Conservation (phyloP, 2,113 vertebrate species). For the Mastomys coucha region DNA sequence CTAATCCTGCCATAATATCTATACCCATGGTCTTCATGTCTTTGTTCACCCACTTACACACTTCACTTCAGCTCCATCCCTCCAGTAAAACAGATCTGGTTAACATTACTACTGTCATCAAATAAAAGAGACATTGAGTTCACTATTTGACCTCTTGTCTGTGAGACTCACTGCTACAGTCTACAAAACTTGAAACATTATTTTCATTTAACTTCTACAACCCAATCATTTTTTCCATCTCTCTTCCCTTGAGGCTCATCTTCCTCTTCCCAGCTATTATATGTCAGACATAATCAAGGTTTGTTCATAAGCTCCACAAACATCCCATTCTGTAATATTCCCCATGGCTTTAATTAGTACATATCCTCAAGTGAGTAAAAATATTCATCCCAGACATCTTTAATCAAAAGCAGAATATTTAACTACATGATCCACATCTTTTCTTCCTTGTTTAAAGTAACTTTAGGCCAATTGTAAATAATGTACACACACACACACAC, state of each 20-base stretch:
- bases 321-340: conserved; percentile 35
- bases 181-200: background rate
- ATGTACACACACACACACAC: background rate
- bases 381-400: background rate
- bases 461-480: background rate
- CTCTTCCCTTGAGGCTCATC: background rate
- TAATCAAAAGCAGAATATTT: conserved; percentile 11
- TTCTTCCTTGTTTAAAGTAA: conserved; percentile 17
- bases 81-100: background rate
- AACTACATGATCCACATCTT: background rate
- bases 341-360: background rate
- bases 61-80: background rate
- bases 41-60: background rate
- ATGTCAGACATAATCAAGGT: conserved; percentile 23
- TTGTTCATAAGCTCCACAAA: background rate
- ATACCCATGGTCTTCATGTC: background rate
- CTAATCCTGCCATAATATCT: background rate
- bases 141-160: conserved; percentile 36
- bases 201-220: background rate
- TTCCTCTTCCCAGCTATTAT: background rate
- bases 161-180: background rate
- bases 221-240: background rate
- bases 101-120: background rate
- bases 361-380: background rate
- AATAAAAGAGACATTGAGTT: conserved; percentile 28